Conservation (phyloP, 2,888 invertebrate species). For the Bruchidius siliquastri region DNA sequence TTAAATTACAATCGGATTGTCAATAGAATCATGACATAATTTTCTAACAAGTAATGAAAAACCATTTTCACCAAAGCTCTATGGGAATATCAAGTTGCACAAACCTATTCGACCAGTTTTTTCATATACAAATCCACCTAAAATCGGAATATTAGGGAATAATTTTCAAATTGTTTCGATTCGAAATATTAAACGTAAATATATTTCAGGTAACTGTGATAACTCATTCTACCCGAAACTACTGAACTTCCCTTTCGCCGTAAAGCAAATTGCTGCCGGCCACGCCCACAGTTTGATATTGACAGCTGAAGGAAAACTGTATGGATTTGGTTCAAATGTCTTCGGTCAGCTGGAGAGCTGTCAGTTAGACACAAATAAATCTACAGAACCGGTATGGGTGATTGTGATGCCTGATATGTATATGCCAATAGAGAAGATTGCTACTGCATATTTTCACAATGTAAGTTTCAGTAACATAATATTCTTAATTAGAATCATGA, state of each 20-base stretch:
- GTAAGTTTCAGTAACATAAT: constrained; percentile 49
- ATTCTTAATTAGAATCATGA: background rate
- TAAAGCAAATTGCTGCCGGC: constrained; percentile 57
- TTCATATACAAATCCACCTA: no score
- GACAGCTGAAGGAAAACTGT: constrained; percentile 64
- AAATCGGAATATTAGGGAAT: no score
- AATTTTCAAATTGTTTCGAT: no score
- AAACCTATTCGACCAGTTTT: no score
- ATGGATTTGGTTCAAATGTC: constrained; percentile 66
- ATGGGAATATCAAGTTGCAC: no score
- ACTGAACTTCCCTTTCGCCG: constrained; percentile 40
- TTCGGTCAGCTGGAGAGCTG: constrained; percentile 71
- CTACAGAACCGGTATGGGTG: constrained; percentile 56
- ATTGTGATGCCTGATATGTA: constrained; percentile 46
- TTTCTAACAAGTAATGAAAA: no score
- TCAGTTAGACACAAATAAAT: constrained; percentile 52
- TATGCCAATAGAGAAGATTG: constrained; percentile 51
- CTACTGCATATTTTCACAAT: constrained; percentile 73
- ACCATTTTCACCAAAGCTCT: no score
- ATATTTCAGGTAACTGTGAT: constrained; percentile 53
- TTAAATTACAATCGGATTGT: no score
- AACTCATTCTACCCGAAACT: constrained; percentile 58
- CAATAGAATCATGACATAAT: no score
- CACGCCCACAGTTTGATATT: constrained; percentile 70
- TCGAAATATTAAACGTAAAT: no score